These are phyloP conservation scores for Cataglyphis altisquamis DNA, from an alignment of 2,888 invertebrate genomes.

Conservation along the genomic window DNA sequence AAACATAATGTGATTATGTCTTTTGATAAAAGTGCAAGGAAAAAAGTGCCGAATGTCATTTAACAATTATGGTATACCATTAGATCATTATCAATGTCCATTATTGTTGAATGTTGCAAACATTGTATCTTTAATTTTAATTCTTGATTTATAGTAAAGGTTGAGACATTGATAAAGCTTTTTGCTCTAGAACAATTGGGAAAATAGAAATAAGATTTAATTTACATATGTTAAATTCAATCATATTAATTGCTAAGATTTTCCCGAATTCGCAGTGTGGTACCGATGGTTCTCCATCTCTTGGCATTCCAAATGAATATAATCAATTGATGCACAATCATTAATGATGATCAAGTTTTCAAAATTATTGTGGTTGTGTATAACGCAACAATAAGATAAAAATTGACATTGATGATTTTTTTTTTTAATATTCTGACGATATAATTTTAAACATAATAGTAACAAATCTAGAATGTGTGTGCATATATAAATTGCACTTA, in stretches of 20 bases:
- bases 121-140: constrained; percentile 11
- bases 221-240: neutral
- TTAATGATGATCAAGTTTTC: constrained; percentile 45
- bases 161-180: neutral
- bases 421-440: constrained; percentile 29
- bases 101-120: constrained; percentile 37
- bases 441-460: constrained; percentile 39
- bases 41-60: constrained; percentile 47
- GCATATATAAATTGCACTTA: constrained; percentile 39
- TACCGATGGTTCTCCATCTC: neutral
- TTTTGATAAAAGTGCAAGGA: constrained; percentile 42
- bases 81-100: constrained; percentile 43
- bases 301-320: neutral
- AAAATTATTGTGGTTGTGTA: constrained; percentile 23
- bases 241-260: neutral
- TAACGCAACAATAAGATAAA: constrained; percentile 40
- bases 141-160: neutral
- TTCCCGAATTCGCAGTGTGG: neutral
- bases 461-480: constrained; percentile 43
- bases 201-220: neutral
- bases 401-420: constrained; percentile 51
- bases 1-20: neutral
- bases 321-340: neutral
- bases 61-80: constrained; percentile 10
- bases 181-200: neutral